Evolutionary conservation across 2,113 vertebrate genomes (phyloP).

Genomic region (Dascyllus trimaculatus): DNA sequence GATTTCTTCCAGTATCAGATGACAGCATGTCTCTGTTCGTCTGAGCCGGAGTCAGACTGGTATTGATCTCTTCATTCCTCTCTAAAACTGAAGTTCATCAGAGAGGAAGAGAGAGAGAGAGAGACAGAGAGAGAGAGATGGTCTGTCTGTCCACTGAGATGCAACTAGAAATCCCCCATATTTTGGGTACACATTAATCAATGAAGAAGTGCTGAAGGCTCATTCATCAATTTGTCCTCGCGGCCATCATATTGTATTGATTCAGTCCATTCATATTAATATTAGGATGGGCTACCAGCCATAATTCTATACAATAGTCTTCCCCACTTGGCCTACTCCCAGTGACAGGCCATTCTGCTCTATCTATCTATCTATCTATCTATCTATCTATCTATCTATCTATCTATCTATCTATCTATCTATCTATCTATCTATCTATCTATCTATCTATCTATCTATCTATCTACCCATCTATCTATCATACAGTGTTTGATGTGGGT

Average conservation of each 20-base stretch:
- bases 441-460: slow-evolving; percentile 1
- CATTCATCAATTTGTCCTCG: too few species aligned
- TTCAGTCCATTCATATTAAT: too few species aligned
- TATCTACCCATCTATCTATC: not conserved
- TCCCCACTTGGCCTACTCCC: too few species aligned
- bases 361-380: not conserved
- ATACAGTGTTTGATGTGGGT: slow-evolving; percentile 6
- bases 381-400: slow-evolving; percentile 18
- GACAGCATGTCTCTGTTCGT: slow-evolving; percentile 35
- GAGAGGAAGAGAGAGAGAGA: slow-evolving; percentile 13
- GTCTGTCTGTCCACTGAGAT: not conserved
- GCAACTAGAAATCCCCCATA: too few species aligned
- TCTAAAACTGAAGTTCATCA: slow-evolving; percentile 26
- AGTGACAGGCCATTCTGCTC: too few species aligned
- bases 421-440: slow-evolving; percentile 8
- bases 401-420: slow-evolving; percentile 19
- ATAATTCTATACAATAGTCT: not conserved
- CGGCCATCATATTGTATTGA: too few species aligned
- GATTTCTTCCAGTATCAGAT: slow-evolving; percentile 47
- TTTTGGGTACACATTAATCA: too few species aligned
- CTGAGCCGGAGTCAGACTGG: slow-evolving; percentile 39
- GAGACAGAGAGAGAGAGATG: not conserved
- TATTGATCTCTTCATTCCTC: slow-evolving; percentile 52
- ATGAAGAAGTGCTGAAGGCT: too few species aligned
- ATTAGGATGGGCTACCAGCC: too few species aligned